These are phyloP conservation scores for Corythornis cristatus DNA, from an alignment of 2,113 vertebrate genomes.

Conservation along the genomic window DNA sequence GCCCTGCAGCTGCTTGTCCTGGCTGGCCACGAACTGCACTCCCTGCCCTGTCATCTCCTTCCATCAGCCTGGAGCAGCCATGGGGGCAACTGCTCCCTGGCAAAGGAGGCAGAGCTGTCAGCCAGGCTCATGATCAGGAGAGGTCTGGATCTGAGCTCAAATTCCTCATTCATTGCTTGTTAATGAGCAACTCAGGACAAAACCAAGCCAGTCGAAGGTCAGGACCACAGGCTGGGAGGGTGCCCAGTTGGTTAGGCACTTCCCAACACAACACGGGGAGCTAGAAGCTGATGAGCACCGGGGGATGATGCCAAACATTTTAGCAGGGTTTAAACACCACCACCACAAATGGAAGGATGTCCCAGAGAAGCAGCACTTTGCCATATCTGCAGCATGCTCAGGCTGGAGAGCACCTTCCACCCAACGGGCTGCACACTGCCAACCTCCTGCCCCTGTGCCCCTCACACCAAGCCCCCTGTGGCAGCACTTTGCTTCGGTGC, in stretches of 20 bases:
- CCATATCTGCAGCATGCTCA: background rate
- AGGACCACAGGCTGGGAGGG: background rate
- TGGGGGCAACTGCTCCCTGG: background rate
- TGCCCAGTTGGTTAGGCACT: background rate
- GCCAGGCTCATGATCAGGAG: background rate
- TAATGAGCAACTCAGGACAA: background rate
- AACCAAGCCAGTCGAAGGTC: background rate
- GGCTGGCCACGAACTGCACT: too few relatives aligned
- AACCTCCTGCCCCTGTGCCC: background rate
- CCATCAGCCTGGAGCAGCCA: background rate
- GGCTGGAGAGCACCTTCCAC: background rate
- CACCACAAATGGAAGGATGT: background rate
- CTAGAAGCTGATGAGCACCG: background rate
- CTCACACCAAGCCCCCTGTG: background rate
- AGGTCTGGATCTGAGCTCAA: background rate
- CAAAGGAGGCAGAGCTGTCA: background rate
- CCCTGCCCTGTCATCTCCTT: background rate
- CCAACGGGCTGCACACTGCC: background rate
- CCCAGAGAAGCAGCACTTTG: background rate
- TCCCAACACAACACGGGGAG: background rate
- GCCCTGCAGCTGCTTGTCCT: background rate
- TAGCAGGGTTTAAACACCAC: background rate
- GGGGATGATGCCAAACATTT: background rate
- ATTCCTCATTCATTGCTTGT: background rate
- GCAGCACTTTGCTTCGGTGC: background rate